A percentile compares a stretch with the other conserved stretches of the same genome.
These are phyloP conservation scores for Syngnathus typhle DNA, from an alignment of 2,113 vertebrate genomes.

Conservation along the genomic window DNA sequence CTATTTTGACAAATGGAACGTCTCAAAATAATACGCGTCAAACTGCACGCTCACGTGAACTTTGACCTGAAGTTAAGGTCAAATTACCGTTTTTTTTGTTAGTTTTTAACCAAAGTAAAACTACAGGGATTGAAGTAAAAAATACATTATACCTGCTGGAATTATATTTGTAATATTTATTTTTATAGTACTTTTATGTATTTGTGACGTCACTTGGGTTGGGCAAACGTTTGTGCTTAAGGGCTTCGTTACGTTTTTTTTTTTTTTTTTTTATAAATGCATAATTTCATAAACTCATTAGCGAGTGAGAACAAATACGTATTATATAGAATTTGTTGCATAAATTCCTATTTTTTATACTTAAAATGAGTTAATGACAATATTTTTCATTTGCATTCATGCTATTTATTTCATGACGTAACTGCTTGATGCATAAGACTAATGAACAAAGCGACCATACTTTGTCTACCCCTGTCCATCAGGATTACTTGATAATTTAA, in stretches of 20 bases:
- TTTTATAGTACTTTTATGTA: too few species aligned
- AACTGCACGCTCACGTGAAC: not conserved
- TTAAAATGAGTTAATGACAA: not conserved
- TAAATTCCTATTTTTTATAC: not conserved
- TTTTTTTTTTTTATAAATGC: too few species aligned
- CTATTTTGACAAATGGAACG: not conserved
- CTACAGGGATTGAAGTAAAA: not conserved
- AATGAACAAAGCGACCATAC: not conserved
- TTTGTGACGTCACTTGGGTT: too few species aligned
- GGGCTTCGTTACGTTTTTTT: too few species aligned
- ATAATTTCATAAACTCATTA: too few species aligned
- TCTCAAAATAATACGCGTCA: not conserved
- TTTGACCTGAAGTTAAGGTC: not conserved
- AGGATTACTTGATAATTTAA: not conserved
- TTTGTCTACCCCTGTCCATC: not conserved
- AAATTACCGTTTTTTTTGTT: not conserved
- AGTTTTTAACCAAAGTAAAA: not conserved
- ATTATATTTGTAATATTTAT: not conserved
- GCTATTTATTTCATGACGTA: not conserved
- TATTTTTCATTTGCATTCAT: not conserved
- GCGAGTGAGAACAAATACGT: not conserved
- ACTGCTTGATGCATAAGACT: not conserved
- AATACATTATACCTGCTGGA: not conserved
- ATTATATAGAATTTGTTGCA: not conserved
- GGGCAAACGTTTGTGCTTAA: too few species aligned